Percentiles rank a stretch among this genome's conserved stretches.
Conservation (phyloP, 2,888 invertebrate genomes). For the Drepana falcataria region DNA sequence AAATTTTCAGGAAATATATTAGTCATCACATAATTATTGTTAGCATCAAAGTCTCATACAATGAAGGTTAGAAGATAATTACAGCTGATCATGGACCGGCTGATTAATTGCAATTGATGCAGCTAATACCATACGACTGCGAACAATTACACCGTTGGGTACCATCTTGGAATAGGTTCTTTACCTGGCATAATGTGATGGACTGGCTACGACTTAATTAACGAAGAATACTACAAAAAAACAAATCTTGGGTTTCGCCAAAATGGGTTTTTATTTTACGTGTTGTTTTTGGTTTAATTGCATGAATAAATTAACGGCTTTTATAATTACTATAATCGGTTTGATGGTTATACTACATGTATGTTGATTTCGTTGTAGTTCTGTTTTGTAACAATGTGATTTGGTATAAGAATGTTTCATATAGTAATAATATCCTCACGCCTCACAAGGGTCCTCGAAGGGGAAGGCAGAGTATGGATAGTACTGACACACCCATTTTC, state of each 20-base stretch:
- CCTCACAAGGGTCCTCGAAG: too few relatives aligned
- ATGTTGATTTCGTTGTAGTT: slow-evolving; percentile 2
- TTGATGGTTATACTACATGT: not conserved
- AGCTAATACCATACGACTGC: not conserved
- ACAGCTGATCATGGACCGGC: slow-evolving; percentile 9
- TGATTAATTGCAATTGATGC: slow-evolving; percentile 13
- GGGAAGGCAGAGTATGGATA: too few relatives aligned
- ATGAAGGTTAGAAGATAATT: slow-evolving; percentile 7
- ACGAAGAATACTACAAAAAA: not conserved
- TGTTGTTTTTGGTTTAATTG: not conserved
- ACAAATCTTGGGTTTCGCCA: not conserved
- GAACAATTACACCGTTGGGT: not conserved
- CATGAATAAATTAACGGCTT: not conserved
- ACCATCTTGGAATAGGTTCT: slow-evolving; percentile 24
- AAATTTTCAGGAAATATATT: too few relatives aligned
- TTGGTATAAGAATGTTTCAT: too few relatives aligned
- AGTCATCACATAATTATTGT: too few relatives aligned
- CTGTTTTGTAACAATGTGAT: too few relatives aligned
- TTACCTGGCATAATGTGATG: slow-evolving; percentile 13
- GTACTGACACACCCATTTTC: too few relatives aligned
- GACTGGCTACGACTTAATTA: not conserved
- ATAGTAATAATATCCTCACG: too few relatives aligned
- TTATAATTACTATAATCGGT: not conserved
- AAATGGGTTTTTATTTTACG: not conserved
- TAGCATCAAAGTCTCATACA: not conserved